Percentiles rank a stretch among this genome's conserved stretches.
Evolutionary conservation across 2,113 vertebrate genomes (phyloP).

Genomic region (Seriola aureovittata): DNA sequence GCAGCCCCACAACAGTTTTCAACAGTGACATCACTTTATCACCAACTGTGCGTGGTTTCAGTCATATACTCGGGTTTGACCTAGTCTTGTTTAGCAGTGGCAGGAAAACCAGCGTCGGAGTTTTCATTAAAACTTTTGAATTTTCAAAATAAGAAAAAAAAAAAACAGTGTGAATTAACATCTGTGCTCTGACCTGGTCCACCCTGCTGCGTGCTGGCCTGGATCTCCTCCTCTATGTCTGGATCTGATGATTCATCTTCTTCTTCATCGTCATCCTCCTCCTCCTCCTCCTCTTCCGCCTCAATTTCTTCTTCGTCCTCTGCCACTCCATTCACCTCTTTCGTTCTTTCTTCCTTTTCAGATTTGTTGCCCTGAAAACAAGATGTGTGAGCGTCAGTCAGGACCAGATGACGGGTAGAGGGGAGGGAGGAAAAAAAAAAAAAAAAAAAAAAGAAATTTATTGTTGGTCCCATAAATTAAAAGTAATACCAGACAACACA

Average conservation of each 20-base stretch:
- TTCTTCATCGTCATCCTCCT: conserved; percentile 78
- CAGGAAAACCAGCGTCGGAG: too few species aligned
- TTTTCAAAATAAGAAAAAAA: background rate
- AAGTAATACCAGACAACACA: too few species aligned
- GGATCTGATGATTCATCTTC: conserved; percentile 87
- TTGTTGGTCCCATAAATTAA: too few species aligned
- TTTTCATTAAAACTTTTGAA: background rate
- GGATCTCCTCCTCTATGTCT: conserved; percentile 88
- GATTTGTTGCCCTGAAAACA: conserved; percentile 43
- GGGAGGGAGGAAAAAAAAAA: too few species aligned
- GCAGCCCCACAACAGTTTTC: too few species aligned
- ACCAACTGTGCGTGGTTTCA: too few species aligned
- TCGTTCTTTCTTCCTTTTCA: conserved; percentile 54
- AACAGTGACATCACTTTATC: too few species aligned
- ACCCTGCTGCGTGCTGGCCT: conserved; percentile 79
- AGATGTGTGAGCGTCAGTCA: background rate
- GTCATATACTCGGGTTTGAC: too few species aligned
- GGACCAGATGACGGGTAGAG: background rate
- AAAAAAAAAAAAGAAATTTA: too few species aligned
- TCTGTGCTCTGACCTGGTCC: conserved; percentile 72
- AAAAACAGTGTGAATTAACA: background rate
- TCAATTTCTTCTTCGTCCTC: background rate
- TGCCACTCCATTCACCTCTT: conserved; percentile 48
- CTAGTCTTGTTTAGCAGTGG: too few species aligned
- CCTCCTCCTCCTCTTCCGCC: conserved; percentile 51